Conservation (phyloP, 2,888 invertebrate species). For the Diloba caeruleocephala region DNA sequence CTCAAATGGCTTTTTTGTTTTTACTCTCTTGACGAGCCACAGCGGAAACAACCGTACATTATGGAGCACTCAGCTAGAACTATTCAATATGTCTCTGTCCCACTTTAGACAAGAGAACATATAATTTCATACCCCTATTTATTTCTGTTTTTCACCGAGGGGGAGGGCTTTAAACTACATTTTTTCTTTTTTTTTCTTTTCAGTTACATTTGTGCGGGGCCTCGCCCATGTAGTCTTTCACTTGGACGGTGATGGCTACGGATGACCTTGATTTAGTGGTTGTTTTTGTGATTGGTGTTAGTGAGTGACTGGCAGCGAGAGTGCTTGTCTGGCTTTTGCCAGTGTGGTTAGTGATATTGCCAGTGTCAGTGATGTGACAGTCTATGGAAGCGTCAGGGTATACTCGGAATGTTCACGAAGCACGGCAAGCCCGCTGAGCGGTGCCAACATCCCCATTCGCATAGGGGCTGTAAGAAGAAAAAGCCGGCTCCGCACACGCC, state of each 20-base stretch:
- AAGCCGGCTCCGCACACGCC: conserved; percentile 86
- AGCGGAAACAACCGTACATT: conserved; percentile 64
- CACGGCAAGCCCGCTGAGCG: conserved; percentile 86
- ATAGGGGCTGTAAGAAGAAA: conserved; percentile 87
- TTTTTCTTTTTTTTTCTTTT: conserved; percentile 87
- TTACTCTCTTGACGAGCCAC: conserved; percentile 55
- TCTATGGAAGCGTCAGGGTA: conserved; percentile 83
- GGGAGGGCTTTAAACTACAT: conserved; percentile 69
- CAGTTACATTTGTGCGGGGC: conserved; percentile 81
- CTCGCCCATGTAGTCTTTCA: conserved; percentile 73
- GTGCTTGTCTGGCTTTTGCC: conserved; percentile 59
- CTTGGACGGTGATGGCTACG: conserved; percentile 81
- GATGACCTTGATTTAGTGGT: conserved; percentile 81
- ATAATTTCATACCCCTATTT: conserved; percentile 53
- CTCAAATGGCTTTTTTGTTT: conserved; percentile 63
- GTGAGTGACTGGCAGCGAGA: conserved; percentile 69
- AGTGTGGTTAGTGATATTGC: conserved; percentile 70
- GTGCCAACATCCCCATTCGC: conserved; percentile 80
- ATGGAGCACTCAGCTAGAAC: conserved; percentile 61
- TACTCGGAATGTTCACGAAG: conserved; percentile 87
- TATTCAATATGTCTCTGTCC: conserved; percentile 61
- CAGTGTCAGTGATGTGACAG: conserved; percentile 84
- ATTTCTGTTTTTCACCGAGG: conserved; percentile 57
- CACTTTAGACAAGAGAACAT: conserved; percentile 50
- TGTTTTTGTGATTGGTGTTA: conserved; percentile 75